Evolutionary conservation across 2,888 invertebrate species (phyloP).

Genomic region (Augiades crinisus): DNA sequence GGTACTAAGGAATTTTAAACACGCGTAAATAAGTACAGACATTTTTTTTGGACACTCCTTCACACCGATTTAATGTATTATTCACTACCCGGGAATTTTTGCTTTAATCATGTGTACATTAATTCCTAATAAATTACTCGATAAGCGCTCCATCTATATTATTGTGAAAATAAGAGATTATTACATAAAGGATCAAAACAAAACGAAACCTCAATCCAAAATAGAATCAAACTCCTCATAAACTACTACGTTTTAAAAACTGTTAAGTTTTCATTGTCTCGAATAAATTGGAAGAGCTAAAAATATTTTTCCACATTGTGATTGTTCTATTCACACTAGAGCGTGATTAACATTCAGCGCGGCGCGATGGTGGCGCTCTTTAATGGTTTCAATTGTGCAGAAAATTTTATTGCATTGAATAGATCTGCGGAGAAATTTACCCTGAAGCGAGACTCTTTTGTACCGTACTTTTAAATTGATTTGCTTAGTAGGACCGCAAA

Average conservation of each 20-base stretch:
- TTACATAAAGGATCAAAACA: no score
- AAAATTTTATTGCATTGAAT: conserved; percentile 78
- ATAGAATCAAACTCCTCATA: background rate
- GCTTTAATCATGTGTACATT: no score
- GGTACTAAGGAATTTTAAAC: no score
- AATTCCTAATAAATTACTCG: no score
- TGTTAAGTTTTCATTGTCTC: conserved; percentile 45
- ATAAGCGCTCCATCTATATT: no score
- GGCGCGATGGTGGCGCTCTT: conserved; percentile 54
- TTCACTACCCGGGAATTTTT: no score
- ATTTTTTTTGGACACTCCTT: no score
- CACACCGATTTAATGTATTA: no score
- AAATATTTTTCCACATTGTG: conserved; percentile 60
- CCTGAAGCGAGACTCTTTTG: conserved; percentile 50
- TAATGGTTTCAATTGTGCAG: conserved; percentile 78
- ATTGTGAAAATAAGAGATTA: no score
- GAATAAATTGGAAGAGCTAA: conserved; percentile 51
- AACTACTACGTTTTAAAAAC: conserved; percentile 7
- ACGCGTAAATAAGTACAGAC: no score
- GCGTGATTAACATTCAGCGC: conserved; percentile 68
- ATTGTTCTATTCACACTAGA: conserved; percentile 74
- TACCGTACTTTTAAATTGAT: conserved; percentile 56
- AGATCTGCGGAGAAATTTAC: conserved; percentile 57
- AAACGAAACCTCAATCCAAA: no score
- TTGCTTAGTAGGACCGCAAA: conserved; percentile 29